These are phyloP conservation scores for Halichoeres trimaculatus DNA, from an alignment of 2,113 vertebrate genomes.

Conservation along the genomic window DNA sequence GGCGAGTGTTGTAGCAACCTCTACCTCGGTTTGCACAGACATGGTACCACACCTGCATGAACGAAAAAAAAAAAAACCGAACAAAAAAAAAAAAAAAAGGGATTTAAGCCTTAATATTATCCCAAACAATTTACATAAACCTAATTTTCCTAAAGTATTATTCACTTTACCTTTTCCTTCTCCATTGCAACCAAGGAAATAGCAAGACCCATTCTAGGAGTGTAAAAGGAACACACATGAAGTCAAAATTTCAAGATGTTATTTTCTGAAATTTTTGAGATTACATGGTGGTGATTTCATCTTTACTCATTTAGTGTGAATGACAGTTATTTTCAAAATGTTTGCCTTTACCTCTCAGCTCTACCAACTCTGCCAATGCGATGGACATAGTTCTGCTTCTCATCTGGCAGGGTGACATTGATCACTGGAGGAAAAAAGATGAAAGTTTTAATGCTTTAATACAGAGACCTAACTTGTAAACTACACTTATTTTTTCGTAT, in stretches of 20 bases:
- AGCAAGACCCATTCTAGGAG: constrained; percentile 94
- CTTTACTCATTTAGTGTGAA: too few relatives aligned
- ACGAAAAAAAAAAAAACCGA: constrained; percentile 4
- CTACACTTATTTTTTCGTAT: too few relatives aligned
- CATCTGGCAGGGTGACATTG: constrained; percentile 97
- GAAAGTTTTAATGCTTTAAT: not conserved
- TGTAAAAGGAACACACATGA: constrained; percentile 28
- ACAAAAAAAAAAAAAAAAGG: constrained; percentile 1
- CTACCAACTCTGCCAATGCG: constrained; percentile 96
- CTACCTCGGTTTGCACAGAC: constrained; percentile 92
- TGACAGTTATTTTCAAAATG: not conserved
- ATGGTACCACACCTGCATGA: constrained; percentile 95
- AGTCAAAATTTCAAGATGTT: too few relatives aligned
- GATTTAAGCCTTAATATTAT: not conserved
- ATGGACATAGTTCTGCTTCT: constrained; percentile 99
- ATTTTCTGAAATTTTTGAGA: too few relatives aligned
- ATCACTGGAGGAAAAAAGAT: constrained; percentile 86
- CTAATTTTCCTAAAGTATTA: too few relatives aligned
- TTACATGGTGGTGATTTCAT: too few relatives aligned
- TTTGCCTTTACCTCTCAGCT: constrained; percentile 90
- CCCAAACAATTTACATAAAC: not conserved
- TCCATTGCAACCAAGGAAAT: constrained; percentile 97
- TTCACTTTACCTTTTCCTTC: constrained; percentile 92
- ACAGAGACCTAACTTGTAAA: not conserved
- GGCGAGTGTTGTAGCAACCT: constrained; percentile 93